Conservation (phyloP, 2,113 vertebrate genomes). For the Nothobranchius kuhntae region DNA sequence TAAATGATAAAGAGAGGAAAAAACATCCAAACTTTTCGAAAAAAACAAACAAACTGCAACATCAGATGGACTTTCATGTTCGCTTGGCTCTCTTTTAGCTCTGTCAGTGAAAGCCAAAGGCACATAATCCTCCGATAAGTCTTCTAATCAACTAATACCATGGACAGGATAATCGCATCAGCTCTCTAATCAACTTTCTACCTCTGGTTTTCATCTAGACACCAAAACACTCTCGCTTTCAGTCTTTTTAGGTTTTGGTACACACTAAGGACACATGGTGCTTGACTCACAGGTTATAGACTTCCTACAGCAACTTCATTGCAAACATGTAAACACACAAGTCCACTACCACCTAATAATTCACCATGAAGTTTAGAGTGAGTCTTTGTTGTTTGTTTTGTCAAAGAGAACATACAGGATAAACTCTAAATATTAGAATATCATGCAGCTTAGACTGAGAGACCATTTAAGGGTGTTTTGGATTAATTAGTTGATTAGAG, state of each 20-base stretch:
- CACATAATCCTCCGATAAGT: slow-evolving; percentile 67
- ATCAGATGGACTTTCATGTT: slow-evolving; percentile 58
- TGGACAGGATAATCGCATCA: slow-evolving; percentile 68
- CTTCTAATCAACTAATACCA: slow-evolving; percentile 72
- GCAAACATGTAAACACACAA: too few relatives aligned
- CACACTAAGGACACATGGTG: slow-evolving; percentile 12
- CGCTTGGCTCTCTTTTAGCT: slow-evolving; percentile 45
- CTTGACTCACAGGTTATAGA: neutral
- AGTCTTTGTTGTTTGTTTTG: slow-evolving; percentile 1
- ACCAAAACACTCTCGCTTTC: slow-evolving; percentile 9
- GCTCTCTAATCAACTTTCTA: slow-evolving; percentile 61
- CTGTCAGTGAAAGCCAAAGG: slow-evolving; percentile 66
- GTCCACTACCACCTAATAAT: neutral
- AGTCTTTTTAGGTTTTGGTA: slow-evolving; percentile 2
- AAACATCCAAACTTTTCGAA: slow-evolving; percentile 43
- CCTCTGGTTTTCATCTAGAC: slow-evolving; percentile 44
- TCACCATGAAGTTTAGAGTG: slow-evolving; percentile 9
- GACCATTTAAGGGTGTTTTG: too few relatives aligned
- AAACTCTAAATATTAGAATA: too few relatives aligned
- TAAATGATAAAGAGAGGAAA: slow-evolving; percentile 53
- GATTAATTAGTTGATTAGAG: too few relatives aligned
- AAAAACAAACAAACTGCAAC: slow-evolving; percentile 35
- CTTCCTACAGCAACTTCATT: too few relatives aligned
- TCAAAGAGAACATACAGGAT: neutral
- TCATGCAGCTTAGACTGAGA: too few relatives aligned